Conservation (phyloP, 2,113 vertebrate species). For the Eulacestoma nigropectus region DNA sequence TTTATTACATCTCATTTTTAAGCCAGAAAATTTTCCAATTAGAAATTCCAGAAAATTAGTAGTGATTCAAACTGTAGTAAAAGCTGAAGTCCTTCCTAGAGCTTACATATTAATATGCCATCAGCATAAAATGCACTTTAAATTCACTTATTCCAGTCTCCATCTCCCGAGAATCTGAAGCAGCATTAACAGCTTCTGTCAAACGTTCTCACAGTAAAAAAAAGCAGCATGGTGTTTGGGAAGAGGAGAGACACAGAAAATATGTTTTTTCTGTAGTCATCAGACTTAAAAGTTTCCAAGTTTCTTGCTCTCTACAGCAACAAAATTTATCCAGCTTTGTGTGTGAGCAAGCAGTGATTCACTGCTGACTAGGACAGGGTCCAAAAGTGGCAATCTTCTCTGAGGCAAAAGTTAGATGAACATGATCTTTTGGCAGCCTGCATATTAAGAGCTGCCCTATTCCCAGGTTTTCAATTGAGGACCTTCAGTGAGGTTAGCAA, state of each 20-base stretch:
- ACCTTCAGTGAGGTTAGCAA: not conserved
- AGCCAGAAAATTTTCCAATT: not conserved
- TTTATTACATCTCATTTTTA: not conserved
- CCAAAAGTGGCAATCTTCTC: not conserved
- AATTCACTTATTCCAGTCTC: not conserved
- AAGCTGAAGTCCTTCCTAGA: not conserved
- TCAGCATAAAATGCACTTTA: slow-evolving; percentile 11
- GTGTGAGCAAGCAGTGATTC: not conserved
- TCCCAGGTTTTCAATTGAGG: not conserved
- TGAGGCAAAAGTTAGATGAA: not conserved
- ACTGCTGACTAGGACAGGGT: not conserved
- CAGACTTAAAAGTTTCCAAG: not conserved
- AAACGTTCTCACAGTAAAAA: not conserved
- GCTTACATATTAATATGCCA: not conserved
- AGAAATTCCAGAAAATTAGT: not conserved
- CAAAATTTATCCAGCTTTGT: not conserved
- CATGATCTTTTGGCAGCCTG: not conserved
- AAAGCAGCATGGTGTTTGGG: not conserved
- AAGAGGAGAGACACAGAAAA: not conserved
- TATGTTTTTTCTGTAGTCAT: not conserved
- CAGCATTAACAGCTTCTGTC: not conserved
- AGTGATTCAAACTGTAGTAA: slow-evolving; percentile 6
- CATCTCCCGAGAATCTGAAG: not conserved
- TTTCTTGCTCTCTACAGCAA: not conserved
- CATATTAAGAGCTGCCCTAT: not conserved